Evolutionary conservation across 2,113 vertebrate genomes (phyloP).

Genomic region (Circaetus gallicus): DNA sequence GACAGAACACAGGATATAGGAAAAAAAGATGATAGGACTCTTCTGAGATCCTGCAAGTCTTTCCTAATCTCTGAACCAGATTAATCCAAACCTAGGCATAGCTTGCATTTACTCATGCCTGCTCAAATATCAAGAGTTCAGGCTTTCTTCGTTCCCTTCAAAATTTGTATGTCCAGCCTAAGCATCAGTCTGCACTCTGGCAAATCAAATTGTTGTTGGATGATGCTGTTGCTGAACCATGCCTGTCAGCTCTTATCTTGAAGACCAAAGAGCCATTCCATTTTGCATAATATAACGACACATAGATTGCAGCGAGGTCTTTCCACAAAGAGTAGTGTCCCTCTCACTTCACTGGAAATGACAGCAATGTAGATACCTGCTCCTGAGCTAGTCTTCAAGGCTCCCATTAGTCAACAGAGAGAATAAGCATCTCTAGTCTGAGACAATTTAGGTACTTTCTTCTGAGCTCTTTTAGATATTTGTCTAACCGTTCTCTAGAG

Average conservation of each 20-base stretch:
- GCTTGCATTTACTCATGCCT: background rate
- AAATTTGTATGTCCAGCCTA: background rate
- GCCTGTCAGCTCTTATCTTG: background rate
- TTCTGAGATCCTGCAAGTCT: background rate
- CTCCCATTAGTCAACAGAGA: background rate
- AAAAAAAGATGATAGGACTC: background rate
- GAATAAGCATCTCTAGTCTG: background rate
- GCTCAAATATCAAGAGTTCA: background rate
- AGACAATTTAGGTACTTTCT: background rate
- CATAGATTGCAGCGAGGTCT: background rate
- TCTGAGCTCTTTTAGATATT: background rate
- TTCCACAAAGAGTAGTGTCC: background rate
- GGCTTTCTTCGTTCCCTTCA: background rate
- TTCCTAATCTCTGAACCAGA: background rate
- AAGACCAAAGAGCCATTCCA: background rate
- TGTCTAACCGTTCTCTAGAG: background rate
- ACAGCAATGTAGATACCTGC: background rate
- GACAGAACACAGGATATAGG: background rate
- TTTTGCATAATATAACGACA: background rate
- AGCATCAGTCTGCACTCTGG: background rate
- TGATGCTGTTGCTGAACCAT: background rate
- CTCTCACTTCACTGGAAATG: background rate
- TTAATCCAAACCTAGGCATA: background rate
- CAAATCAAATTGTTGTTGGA: background rate
- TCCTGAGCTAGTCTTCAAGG: background rate